Evolutionary conservation across 64 coral and sea anemone species (phyloP).

Genomic region (Stichodactyla mertensii): DNA sequence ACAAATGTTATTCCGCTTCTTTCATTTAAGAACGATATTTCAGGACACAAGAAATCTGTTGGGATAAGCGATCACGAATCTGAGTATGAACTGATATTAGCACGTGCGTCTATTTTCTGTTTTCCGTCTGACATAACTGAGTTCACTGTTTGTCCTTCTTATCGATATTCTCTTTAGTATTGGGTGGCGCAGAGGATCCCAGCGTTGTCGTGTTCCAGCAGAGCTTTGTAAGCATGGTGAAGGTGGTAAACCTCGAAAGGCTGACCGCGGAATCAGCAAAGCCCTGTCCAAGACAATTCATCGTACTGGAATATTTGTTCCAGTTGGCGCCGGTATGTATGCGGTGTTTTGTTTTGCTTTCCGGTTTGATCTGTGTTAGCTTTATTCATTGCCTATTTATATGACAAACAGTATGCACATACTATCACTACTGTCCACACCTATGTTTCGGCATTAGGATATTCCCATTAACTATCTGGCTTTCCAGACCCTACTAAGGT

Average conservation of each 20-base stretch:
- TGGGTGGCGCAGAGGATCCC: constrained; percentile 54
- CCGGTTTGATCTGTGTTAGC: too few species aligned
- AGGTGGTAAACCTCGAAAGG: constrained; percentile 27
- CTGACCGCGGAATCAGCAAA: constrained; percentile 45
- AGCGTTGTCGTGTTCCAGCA: constrained; percentile 43
- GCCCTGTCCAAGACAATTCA: constrained; percentile 28
- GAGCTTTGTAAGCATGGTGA: constrained; percentile 33
- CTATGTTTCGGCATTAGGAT: too few species aligned
- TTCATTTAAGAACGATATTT: neutral
- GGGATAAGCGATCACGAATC: constrained; percentile 19
- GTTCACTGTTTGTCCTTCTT: constrained; percentile 36
- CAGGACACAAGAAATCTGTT: constrained; percentile 18
- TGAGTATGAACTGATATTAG: constrained; percentile 37
- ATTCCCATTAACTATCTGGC: too few species aligned
- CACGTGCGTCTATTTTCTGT: constrained; percentile 29
- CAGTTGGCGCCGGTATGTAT: constrained; percentile 55
- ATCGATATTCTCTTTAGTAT: constrained; percentile 51
- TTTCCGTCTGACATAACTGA: constrained; percentile 3
- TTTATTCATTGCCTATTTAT: too few species aligned
- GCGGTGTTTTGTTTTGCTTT: neutral
- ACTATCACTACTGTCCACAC: too few species aligned
- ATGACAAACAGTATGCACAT: too few species aligned
- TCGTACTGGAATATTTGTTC: constrained; percentile 48
- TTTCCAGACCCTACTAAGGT: too few species aligned
- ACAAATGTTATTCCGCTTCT: too few species aligned